These are phyloP conservation scores for Heliconius erato DNA, from an alignment of 2,888 invertebrate genomes.

Conservation along the genomic window DNA sequence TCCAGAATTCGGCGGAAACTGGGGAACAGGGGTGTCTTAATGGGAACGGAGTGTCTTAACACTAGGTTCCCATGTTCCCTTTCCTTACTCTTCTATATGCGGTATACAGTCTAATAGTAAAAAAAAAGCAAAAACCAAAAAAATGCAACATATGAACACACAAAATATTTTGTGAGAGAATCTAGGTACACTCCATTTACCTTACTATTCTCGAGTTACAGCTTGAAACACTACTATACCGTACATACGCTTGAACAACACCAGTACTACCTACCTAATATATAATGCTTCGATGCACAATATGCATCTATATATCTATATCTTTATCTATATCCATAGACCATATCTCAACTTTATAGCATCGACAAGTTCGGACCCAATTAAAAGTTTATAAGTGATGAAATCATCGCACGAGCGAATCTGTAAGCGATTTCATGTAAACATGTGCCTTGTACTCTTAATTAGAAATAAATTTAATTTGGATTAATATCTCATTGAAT, in stretches of 20 bases:
- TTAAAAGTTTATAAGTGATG: constrained; percentile 69
- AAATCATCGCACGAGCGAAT: constrained; percentile 62
- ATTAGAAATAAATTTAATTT: constrained; percentile 60
- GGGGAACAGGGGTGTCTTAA: no score
- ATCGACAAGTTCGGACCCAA: constrained; percentile 57
- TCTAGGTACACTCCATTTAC: not conserved
- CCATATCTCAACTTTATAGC: constrained; percentile 9
- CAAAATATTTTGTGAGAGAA: no score
- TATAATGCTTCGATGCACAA: constrained; percentile 18
- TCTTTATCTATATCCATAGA: constrained; percentile 9
- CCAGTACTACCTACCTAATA: not conserved
- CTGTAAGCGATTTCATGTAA: constrained; percentile 66
- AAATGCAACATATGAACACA: no score
- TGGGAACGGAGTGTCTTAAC: no score
- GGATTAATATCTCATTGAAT: constrained; percentile 28
- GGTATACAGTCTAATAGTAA: no score
- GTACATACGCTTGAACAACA: constrained; percentile 44
- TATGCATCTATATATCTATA: constrained; percentile 1
- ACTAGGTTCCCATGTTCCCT: no score
- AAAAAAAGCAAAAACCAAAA: no score
- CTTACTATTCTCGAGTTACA: not conserved
- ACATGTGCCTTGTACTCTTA: constrained; percentile 59
- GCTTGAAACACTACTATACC: not conserved
- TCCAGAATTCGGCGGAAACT: no score
- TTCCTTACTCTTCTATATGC: no score